phyloP scores from a whole-genome alignment of 1,140 invertebrate species.

The Ptiloglossa arizonensis region DNA sequence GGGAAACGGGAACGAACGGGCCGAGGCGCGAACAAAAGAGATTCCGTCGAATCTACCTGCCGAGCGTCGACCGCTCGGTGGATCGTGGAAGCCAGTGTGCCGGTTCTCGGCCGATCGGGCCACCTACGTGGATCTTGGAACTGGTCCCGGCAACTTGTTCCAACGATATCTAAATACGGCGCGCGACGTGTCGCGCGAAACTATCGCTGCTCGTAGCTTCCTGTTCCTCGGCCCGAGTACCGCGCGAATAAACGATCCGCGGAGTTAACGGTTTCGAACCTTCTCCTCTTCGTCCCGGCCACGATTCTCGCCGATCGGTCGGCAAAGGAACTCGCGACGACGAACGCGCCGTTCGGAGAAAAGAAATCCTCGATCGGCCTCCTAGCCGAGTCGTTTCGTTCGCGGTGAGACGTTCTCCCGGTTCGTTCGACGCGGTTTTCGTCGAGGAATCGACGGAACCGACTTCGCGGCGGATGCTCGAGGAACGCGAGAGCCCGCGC shows the following conservation, averaged over 20 bases:
- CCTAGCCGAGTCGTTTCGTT: too few species aligned
- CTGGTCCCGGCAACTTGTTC: constrained; percentile 32
- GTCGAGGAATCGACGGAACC: too few species aligned
- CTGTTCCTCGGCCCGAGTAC: neutral
- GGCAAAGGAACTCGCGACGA: neutral
- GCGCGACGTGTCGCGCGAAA: constrained; percentile 25
- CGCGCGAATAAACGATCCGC: neutral
- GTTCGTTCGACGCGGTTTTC: neutral
- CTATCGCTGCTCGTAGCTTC: neutral
- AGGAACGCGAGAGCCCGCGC: neutral
- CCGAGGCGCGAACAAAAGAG: constrained; percentile 50
- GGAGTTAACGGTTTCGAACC: too few species aligned
- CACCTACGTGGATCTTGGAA: constrained; percentile 51
- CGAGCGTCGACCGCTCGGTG: constrained; percentile 43
- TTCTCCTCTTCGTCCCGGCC: too few species aligned
- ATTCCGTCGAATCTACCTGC: constrained; percentile 59
- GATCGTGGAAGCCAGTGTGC: constrained; percentile 40
- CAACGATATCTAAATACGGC: constrained; percentile 37
- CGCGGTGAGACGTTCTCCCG: too few species aligned
- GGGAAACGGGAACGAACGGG: neutral
- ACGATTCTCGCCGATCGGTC: constrained; percentile 13
- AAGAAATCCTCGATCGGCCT: too few species aligned
- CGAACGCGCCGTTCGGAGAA: constrained; percentile 61
- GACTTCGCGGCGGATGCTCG: constrained; percentile 1
- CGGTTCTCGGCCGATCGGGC: constrained; percentile 18